Evolutionary conservation across 2,113 vertebrate species (phyloP).

Genomic region (Entelurus aequoreus): DNA sequence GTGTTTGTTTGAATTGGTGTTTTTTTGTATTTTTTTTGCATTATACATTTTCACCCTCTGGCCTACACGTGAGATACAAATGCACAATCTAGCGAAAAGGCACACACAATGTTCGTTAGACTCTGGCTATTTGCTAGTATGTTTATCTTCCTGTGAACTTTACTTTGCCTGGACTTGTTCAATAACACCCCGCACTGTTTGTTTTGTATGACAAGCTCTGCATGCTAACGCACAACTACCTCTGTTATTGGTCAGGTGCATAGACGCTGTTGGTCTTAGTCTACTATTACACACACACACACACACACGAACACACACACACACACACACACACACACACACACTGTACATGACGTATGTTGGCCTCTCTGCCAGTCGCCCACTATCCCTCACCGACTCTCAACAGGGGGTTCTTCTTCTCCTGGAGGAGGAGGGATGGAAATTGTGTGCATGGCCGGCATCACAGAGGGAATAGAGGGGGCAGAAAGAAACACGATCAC

Average conservation of each 20-base stretch:
- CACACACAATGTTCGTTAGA: slow-evolving; percentile 10
- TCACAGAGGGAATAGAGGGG: slow-evolving; percentile 10
- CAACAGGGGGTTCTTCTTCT: slow-evolving; percentile 29
- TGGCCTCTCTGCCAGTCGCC: not conserved
- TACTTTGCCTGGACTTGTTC: slow-evolving; percentile 30
- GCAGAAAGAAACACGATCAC: not conserved
- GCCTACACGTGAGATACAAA: too few species aligned
- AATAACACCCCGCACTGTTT: slow-evolving; percentile 11
- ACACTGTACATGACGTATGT: not conserved
- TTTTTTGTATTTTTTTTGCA: too few species aligned
- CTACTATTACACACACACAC: not conserved
- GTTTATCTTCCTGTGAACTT: not conserved
- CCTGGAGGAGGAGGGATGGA: slow-evolving; percentile 17
- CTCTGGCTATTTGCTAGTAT: slow-evolving; percentile 22
- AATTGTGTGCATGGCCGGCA: slow-evolving; percentile 28
- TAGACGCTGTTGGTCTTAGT: not conserved
- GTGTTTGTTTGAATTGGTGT: too few species aligned
- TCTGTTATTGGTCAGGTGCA: slow-evolving; percentile 3
- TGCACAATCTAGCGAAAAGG: not conserved
- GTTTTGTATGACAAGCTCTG: not conserved
- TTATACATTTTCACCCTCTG: too few species aligned
- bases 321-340: not conserved
- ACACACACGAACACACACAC: too few species aligned
- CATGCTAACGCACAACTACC: not conserved
- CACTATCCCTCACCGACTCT: slow-evolving; percentile 8